Evolutionary conservation across 2,888 invertebrate species (phyloP).

Genomic region (Orchesella flavescens): DNA sequence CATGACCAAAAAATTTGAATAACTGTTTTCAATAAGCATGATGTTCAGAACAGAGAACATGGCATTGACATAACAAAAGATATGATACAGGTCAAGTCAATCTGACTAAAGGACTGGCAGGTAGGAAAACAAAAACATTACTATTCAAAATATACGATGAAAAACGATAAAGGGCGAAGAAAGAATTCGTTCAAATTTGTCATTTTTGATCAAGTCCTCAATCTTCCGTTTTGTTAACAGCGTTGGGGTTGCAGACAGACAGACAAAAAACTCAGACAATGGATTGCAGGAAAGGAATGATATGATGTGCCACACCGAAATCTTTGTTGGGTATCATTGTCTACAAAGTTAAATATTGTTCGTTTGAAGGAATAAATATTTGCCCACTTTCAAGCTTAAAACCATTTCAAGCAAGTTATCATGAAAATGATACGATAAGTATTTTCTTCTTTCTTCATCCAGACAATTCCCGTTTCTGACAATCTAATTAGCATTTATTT

Average conservation of each 20-base stretch:
- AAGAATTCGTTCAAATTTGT: background rate
- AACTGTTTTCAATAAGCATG: background rate
- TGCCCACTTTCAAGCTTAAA: too few species aligned
- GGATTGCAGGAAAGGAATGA: background rate
- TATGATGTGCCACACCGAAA: background rate
- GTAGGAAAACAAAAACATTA: background rate
- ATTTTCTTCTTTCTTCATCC: background rate
- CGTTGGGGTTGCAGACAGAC: background rate
- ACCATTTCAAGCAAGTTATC: background rate
- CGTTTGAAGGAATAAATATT: background rate
- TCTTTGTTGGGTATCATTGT: too few species aligned
- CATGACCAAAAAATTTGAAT: slow-evolving; percentile 4
- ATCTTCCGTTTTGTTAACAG: background rate
- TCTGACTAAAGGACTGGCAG: background rate
- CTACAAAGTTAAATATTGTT: background rate
- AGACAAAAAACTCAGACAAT: background rate
- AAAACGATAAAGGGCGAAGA: background rate
- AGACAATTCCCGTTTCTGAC: background rate
- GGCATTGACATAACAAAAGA: slow-evolving; percentile 13
- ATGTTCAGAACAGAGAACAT: background rate
- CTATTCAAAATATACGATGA: background rate
- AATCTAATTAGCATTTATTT: background rate
- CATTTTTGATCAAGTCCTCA: background rate
- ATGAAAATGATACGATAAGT: too few species aligned
- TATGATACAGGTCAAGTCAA: slow-evolving; percentile 6